Base-by-base conservation (phyloP, 1,140 invertebrate genomes). In the Euura saliciscinereae region DNA sequence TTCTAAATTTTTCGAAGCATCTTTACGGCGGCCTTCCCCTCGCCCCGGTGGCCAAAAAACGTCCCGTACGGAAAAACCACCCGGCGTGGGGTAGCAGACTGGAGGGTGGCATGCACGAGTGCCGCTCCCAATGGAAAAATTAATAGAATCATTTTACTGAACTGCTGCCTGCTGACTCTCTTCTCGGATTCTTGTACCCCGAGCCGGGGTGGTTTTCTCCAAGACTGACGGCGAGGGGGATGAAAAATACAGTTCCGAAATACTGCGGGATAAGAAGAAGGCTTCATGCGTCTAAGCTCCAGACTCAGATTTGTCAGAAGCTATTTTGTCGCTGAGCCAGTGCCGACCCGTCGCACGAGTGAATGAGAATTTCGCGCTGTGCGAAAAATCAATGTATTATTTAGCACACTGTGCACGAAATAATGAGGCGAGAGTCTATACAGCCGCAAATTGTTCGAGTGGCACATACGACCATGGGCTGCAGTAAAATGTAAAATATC, bases 61-160 rank as follows among this genome's bases (percentile, higher is more conserved):
- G 51, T n/a, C 8, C 8, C 8, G 3, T n/a, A 59, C 3, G 51
- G 51, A 8, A 10, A n/a, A n/a, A n/a, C n/a, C 8, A 59, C 8
- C 8, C 8, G 5, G n/a, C 51, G 51, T 5, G 51, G 51, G n/a
- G 51, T 11, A 28, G 66, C 10, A 42, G 45, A 42, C 66, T 70
- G 11, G 70, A 80, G 82, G 85, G 84, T 75, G 80, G 75, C 78
- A 86, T 85, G 86, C 86, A 86, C 86, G 85, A 86, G 82, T 86
- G 83, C 77, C 79, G 77, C 73, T 83, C 76, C 73, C 82, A 80
- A 86, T 85, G 83, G 82, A 86, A 86, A 86, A 87, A 86, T 86
- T 87, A 87, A 86, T 87, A 85, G 84, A 85, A 87, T 85, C 83
- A 84, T 86, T 86, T 85, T 82, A 74, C 74, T 76, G 73, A 84